A percentile compares a stretch with the other conserved stretches of the same genome.
These are phyloP conservation scores for Drosophila auraria DNA, from an alignment of 1,140 invertebrate genomes.

Conservation along the genomic window DNA sequence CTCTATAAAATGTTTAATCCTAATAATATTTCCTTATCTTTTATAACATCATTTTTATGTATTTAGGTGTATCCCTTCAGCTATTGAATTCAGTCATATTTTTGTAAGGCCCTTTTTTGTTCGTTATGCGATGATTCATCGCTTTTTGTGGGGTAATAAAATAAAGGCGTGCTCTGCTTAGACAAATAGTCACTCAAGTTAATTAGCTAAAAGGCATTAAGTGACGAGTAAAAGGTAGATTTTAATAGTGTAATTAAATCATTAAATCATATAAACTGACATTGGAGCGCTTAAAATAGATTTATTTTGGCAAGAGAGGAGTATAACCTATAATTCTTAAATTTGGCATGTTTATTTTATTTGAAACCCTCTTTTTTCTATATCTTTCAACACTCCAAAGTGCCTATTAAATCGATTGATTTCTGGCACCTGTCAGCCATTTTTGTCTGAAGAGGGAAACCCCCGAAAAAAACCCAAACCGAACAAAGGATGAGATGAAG, in stretches of 20 bases:
- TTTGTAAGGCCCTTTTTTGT: neutral
- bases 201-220: slow-evolving; percentile 26
- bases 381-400: neutral
- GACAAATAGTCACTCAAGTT: slow-evolving; percentile 23
- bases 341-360: neutral
- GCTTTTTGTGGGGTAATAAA: slow-evolving; percentile 24
- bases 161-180: slow-evolving; percentile 16
- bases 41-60: slow-evolving; percentile 17
- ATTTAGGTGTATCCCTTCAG: neutral
- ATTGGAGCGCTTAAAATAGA: neutral
- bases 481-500: slow-evolving; percentile 46
- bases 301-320: neutral
- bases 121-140: slow-evolving; percentile 22
- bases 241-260: slow-evolving; percentile 9
- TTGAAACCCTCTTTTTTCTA: neutral
- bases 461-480: neutral
- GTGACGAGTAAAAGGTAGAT: slow-evolving; percentile 5
- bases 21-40: neutral
- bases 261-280: neutral
- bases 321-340: no score
- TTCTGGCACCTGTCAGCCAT: slow-evolving; percentile 28
- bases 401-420: slow-evolving; percentile 58
- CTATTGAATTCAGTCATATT: slow-evolving; percentile 20
- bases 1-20: neutral
- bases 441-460: slow-evolving; percentile 20